These are phyloP conservation scores for Alloplasta piceator DNA, from an alignment of 2,888 invertebrate species.

Conservation along the genomic window DNA sequence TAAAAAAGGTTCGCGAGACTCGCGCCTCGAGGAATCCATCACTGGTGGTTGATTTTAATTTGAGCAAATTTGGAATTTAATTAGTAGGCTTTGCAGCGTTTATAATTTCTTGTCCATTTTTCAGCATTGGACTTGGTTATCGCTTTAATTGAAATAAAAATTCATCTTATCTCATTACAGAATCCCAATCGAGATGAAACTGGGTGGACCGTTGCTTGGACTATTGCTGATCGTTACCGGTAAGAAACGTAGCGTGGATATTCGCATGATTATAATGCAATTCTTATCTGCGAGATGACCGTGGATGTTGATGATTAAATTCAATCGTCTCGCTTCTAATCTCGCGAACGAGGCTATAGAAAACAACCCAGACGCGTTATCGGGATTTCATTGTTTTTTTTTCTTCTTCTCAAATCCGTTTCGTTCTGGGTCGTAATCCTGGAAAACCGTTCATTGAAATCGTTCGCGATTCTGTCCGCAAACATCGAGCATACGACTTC, in stretches of 20 bases:
- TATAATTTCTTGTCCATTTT: conserved; percentile 4
- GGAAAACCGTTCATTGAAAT: conserved; percentile 29
- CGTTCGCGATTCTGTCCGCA: conserved; percentile 2
- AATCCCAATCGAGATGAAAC: conserved; percentile 42
- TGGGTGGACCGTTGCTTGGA: conserved; percentile 36
- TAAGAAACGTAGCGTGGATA: conserved; percentile 43
- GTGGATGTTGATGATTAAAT: conserved; percentile 28
- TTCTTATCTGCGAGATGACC: not conserved
- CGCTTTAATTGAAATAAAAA: not conserved
- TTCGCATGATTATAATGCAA: not conserved
- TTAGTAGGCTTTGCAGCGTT: too few relatives aligned
- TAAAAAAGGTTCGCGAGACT: conserved; percentile 8
- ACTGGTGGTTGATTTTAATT: conserved; percentile 9
- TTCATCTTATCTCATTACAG: conserved; percentile 52
- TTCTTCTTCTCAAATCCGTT: not conserved
- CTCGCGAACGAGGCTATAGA: not conserved
- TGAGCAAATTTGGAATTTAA: not conserved
- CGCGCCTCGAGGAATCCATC: conserved; percentile 51
- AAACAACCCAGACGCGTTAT: not conserved
- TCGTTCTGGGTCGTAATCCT: conserved; percentile 50
- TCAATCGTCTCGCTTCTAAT: conserved; percentile 33
- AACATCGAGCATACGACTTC: too few relatives aligned
- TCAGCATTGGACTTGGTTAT: not conserved
- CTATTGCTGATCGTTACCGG: conserved; percentile 56
- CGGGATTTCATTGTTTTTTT: conserved; percentile 31